These are phyloP conservation scores for Trachemys scripta DNA, from an alignment of 2,113 vertebrate genomes.

Conservation along the genomic window DNA sequence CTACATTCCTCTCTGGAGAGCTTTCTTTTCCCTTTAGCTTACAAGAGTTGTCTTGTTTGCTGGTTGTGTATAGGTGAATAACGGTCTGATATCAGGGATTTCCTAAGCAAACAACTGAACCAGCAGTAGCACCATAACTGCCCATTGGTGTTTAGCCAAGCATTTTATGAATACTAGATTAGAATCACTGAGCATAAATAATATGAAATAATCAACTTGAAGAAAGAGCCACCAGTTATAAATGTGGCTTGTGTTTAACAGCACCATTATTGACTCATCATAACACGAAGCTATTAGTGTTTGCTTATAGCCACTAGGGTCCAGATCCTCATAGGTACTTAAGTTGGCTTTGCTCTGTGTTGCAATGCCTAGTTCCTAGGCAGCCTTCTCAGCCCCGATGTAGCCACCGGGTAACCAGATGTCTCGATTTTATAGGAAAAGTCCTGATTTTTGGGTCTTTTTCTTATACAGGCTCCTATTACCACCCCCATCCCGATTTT, in stretches of 20 bases:
- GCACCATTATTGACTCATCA: not conserved
- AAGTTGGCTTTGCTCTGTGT: not conserved
- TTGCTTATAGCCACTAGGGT: not conserved
- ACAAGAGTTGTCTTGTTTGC: rapidly evolving
- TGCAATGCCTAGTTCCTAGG: not conserved
- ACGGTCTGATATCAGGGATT: not conserved
- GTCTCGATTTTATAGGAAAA: too few relatives aligned
- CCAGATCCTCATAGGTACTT: not conserved
- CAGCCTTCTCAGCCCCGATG: too few relatives aligned
- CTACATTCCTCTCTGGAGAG: rapidly evolving
- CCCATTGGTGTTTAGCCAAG: not conserved
- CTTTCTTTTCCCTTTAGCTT: not conserved
- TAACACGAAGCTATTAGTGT: not conserved
- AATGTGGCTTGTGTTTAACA: rapidly evolving
- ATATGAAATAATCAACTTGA: not conserved
- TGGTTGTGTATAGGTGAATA: not conserved
- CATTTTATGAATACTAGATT: not conserved
- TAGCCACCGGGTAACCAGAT: too few relatives aligned
- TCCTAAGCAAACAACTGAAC: not conserved
- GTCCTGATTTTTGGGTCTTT: too few relatives aligned
- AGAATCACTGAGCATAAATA: not conserved
- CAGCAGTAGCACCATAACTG: not conserved
- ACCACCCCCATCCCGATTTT: too few relatives aligned
- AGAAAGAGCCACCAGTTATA: rapidly evolving
- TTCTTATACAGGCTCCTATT: too few relatives aligned